Evolutionary conservation across 2,888 invertebrate genomes (phyloP).

Genomic region (Zootermopsis nevadensis): DNA sequence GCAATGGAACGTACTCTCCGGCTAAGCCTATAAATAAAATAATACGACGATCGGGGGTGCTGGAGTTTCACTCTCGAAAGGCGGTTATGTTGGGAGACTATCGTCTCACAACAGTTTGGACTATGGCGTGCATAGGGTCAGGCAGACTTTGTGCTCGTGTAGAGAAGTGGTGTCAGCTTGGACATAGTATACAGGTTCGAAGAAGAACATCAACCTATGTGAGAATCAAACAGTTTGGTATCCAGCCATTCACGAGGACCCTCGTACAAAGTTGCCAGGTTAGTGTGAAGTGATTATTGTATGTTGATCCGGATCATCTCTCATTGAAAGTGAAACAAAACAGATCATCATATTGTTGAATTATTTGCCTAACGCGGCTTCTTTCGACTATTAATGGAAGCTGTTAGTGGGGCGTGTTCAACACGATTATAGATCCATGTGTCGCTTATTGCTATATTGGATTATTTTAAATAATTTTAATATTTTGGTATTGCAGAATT

Average conservation of each 20-base stretch:
- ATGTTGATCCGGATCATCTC: background rate
- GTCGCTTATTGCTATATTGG: background rate
- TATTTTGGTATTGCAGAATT: too few relatives aligned
- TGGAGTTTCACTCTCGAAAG: slow-evolving; percentile 49
- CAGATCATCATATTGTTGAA: background rate
- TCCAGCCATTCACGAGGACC: slow-evolving; percentile 65
- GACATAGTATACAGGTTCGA: slow-evolving; percentile 73
- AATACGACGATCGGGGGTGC: slow-evolving; percentile 42
- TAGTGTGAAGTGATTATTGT: slow-evolving; percentile 43
- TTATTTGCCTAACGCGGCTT: background rate
- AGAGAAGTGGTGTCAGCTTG: slow-evolving; percentile 85
- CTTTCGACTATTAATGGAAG: background rate
- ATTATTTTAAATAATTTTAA: too few relatives aligned
- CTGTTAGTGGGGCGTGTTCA: background rate
- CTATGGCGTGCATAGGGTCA: slow-evolving; percentile 87
- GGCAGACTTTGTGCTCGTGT: slow-evolving; percentile 85
- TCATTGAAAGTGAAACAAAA: background rate
- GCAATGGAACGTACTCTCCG: background rate
- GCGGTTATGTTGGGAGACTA: slow-evolving; percentile 56
- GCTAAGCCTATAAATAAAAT: slow-evolving; percentile 44
- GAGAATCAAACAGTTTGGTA: slow-evolving; percentile 75
- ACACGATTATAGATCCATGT: background rate
- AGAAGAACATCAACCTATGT: slow-evolving; percentile 75
- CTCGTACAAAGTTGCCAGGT: slow-evolving; percentile 65
- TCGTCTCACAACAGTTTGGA: slow-evolving; percentile 78